These are phyloP conservation scores for Pionites leucogaster DNA, from an alignment of 2,113 vertebrate genomes.

Conservation along the genomic window DNA sequence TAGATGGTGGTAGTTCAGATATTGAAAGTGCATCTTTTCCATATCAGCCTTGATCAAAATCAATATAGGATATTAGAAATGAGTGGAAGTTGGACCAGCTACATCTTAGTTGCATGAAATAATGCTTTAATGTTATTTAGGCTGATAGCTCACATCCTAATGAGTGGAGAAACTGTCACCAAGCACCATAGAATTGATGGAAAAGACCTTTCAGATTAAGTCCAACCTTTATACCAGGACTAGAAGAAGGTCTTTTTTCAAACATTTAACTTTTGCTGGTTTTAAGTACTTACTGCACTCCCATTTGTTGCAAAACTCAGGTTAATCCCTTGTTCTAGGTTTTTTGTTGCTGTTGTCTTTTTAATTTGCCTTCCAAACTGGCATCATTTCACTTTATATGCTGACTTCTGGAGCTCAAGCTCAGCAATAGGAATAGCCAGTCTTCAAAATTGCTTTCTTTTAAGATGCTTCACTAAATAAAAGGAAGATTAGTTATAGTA, in stretches of 20 bases:
- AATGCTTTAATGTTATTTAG: neutral
- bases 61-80: neutral
- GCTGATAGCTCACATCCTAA: neutral
- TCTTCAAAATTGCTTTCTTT: neutral
- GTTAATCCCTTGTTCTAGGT: accelerated
- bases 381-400: neutral
- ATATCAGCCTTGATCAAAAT: neutral
- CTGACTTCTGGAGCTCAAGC: neutral
- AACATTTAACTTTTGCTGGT: neutral
- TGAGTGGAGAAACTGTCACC: neutral
- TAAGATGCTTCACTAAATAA: constrained; percentile 1
- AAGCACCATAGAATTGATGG: neutral
- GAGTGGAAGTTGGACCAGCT: neutral
- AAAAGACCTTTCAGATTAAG: neutral
- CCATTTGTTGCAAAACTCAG: neutral
- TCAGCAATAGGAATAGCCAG: neutral
- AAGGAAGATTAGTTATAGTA: neutral
- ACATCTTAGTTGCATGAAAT: neutral
- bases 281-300: neutral
- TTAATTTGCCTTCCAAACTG: neutral
- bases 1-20: neutral
- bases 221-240: neutral
- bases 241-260: neutral
- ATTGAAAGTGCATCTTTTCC: neutral
- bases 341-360: neutral